Evolutionary conservation across 2,797 vertebrate species (phyloP), one percentile per base, ranked within the genome.

Genomic region (Melanotaenia parkinsoni): DNA sequence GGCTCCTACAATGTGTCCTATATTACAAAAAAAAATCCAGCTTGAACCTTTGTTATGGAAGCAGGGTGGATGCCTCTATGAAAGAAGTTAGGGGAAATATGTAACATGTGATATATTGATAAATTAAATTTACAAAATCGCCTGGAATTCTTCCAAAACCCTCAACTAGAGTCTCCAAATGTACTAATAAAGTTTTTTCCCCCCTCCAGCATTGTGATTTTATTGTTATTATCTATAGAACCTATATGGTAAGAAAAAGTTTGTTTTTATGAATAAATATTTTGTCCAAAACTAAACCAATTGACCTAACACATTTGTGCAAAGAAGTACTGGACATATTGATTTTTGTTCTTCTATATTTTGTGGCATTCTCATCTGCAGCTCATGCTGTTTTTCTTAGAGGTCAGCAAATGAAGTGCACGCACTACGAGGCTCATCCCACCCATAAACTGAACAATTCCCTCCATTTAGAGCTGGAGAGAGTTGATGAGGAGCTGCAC

Each of bases 401-500:
- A 37, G 74, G 59, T 76, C 77, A 74, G 70, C 70, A 76, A 72
- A 84, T 77, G 53, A 86, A 67, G 64, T 24, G 47, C 58, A 72
- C 0, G 26, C 70, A 59, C 73, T 69, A 70, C 22, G 61, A 74
- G 68, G 83, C 73, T 82, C 74, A 67, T 65, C 70, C 47, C 60
- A 63, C 74, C 77, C 67, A 67, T 53, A 70, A 79, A 72, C 67
- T 60, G 58, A 89, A 88, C 88, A 85, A 83, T 90, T 81, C 68
- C 60, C 80, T 79, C 74, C 64, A 85, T 90, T 91, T 82, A 58
- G 62, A 66, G 74, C 76, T 60, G 74, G 67, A 78, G 76, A 82
- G 81, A 58, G 83, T 65, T 80, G 83, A 86, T 85, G 89, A 77
- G 85, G 67, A 90, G 79, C 78, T 79, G 89, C 89, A 88, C 80